These are phyloP conservation scores for Macrotus californicus DNA, from an alignment of 2,113 vertebrate genomes.

Conservation along the genomic window DNA sequence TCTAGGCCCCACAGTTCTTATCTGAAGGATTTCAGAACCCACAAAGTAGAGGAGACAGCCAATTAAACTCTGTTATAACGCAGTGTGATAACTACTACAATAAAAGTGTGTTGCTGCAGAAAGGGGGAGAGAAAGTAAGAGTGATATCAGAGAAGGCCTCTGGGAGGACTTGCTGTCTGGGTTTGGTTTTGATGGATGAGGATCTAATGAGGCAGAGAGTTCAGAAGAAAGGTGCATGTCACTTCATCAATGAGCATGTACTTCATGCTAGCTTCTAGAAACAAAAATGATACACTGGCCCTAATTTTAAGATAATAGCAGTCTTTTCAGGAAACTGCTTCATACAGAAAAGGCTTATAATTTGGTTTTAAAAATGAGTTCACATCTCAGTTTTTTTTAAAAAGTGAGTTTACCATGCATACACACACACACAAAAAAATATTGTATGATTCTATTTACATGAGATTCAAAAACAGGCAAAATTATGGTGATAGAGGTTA, in stretches of 20 bases:
- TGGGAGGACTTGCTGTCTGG: background rate
- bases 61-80: background rate
- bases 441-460: too few species aligned
- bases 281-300: background rate
- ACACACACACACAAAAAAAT: background rate
- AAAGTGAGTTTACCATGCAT: background rate
- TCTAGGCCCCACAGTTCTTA: background rate
- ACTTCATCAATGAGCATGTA: background rate
- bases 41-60: background rate
- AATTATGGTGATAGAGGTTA: too few species aligned
- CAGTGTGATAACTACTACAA: background rate
- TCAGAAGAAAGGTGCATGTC: background rate
- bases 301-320: conserved; percentile 7
- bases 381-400: background rate
- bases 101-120: background rate
- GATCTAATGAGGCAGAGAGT: background rate
- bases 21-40: background rate
- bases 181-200: background rate
- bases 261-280: background rate
- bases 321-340: background rate
- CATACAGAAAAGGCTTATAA: background rate
- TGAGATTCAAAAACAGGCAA: too few species aligned
- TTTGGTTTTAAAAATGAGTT: background rate
- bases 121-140: background rate
- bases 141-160: background rate